Percentiles rank a stretch among this genome's conserved stretches.
These are phyloP conservation scores for Tachysurus vachellii DNA, from an alignment of 2,113 vertebrate species.

Conservation along the genomic window DNA sequence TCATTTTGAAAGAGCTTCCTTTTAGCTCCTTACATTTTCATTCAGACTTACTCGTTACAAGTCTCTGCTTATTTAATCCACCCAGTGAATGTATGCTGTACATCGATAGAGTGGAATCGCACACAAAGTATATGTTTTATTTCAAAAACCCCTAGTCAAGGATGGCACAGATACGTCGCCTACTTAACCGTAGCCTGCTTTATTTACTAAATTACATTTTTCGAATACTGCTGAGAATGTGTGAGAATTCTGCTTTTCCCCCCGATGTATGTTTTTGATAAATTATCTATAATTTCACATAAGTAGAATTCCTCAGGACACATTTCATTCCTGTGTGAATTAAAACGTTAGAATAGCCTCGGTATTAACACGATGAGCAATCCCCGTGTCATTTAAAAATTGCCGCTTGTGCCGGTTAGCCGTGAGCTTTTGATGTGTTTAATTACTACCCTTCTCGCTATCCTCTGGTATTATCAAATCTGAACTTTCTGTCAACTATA, in stretches of 20 bases:
- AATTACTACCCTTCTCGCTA: slow-evolving; percentile 47
- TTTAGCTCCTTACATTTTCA: not conserved
- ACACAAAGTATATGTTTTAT: not conserved
- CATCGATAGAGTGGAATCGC: not conserved
- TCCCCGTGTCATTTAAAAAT: slow-evolving; percentile 43
- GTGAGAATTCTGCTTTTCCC: not conserved
- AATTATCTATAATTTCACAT: not conserved
- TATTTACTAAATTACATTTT: not conserved
- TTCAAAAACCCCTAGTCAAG: not conserved
- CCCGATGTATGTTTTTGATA: not conserved
- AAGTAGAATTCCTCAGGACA: not conserved
- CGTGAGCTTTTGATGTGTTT: slow-evolving; percentile 45
- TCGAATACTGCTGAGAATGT: not conserved
- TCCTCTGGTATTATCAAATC: slow-evolving; percentile 48
- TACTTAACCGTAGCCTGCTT: too few species aligned
- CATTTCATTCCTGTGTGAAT: not conserved
- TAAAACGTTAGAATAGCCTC: not conserved
- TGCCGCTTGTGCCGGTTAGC: slow-evolving; percentile 24
- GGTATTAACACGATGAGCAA: slow-evolving; percentile 7
- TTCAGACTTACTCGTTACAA: not conserved
- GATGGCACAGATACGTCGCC: not conserved
- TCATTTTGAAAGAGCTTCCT: not conserved
- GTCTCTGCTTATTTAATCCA: not conserved
- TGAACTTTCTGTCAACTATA: slow-evolving; percentile 45
- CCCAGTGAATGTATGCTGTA: too few species aligned